Conservation (phyloP, 1,140 invertebrate species). For the honey bee (Apis mellifera) region Amel_HAv3.1 CM009936.2:9157001-9157500, state of each 20-base stretch:
- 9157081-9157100: constrained; percentile 74
- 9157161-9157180: constrained; percentile 83
- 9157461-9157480: constrained; percentile 77
- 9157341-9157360: neutral
- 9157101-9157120: constrained; percentile 78
- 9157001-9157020: constrained; percentile 72
- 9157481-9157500: constrained; percentile 80
- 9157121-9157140: constrained; percentile 81
- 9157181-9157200: constrained; percentile 71
- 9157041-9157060: constrained; percentile 74
- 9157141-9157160: constrained; percentile 85
- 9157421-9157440: constrained; percentile 76
- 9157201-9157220: too few species aligned
- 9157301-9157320: neutral
- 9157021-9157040: constrained; percentile 68
- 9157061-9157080: constrained; percentile 73
- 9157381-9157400: neutral
- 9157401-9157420: constrained; percentile 43
- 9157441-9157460: constrained; percentile 76
- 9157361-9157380: neutral
- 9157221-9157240: neutral
- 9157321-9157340: neutral
- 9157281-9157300: too few species aligned
- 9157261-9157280: too few species aligned
- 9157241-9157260: too few species aligned